A percentile compares a stretch with the other conserved stretches of the same genome.
phyloP scores from a whole-genome alignment of 2,797 vertebrate species.

The Tokudaia tokunoshimensis region DNA sequence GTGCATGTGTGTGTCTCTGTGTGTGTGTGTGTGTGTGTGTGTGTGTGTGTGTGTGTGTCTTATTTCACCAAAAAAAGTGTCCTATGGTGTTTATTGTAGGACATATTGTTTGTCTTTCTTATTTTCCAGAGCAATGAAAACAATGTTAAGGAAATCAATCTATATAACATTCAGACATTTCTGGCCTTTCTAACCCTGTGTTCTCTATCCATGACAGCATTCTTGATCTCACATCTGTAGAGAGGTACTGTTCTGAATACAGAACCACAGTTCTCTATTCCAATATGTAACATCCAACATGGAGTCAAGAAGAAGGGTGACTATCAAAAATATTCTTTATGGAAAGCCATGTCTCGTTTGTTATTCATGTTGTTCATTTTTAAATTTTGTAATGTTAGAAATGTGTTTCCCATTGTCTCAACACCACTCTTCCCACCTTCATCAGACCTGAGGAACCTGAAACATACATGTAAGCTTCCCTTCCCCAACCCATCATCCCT shows the following conservation, averaged over 20 bases:
- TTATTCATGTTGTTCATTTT: not conserved
- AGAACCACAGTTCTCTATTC: not conserved
- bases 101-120: not conserved
- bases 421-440: no score
- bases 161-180: not conserved
- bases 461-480: not conserved
- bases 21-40: no score
- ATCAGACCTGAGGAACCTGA: no score
- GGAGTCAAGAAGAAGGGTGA: not conserved
- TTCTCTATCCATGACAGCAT: not conserved
- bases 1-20: no score
- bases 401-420: no score
- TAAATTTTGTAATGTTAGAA: not conserved
- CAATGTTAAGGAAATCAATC: not conserved
- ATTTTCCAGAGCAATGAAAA: not conserved
- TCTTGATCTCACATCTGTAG: not conserved
- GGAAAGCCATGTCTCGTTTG: not conserved
- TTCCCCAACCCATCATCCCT: not conserved
- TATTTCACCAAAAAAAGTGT: not conserved
- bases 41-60: not conserved
- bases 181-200: not conserved
- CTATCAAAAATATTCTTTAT: not conserved
- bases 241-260: not conserved
- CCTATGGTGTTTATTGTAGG: not conserved
- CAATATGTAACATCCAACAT: not conserved